phyloP scores from a whole-genome alignment of 2,113 vertebrate species.

The Castor canadensis region DNA sequence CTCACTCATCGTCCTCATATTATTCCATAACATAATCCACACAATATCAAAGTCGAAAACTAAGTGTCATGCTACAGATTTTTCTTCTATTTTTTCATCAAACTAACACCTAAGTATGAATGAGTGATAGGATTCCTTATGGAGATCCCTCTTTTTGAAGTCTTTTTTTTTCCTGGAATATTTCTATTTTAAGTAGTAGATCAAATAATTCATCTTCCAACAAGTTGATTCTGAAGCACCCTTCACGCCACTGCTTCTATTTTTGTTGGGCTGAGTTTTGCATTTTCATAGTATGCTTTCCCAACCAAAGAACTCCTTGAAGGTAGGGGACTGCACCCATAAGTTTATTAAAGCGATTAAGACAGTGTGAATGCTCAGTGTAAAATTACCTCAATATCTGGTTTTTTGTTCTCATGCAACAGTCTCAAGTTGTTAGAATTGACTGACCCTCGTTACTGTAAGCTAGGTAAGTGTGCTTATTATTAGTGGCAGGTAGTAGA shows the following conservation, averaged over 20 bases:
- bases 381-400: background rate
- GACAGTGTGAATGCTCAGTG: background rate
- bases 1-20: background rate
- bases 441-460: background rate
- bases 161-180: background rate
- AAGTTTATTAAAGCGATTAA: background rate
- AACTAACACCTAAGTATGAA: background rate
- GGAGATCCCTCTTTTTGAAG: background rate
- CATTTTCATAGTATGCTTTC: background rate
- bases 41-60: background rate
- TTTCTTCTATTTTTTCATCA: background rate
- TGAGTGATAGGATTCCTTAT: background rate
- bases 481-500: background rate
- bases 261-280: background rate
- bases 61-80: background rate
- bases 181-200: background rate
- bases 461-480: background rate
- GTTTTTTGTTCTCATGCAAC: background rate
- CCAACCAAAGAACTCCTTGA: background rate
- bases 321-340: too few relatives aligned
- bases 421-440: background rate
- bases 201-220: background rate
- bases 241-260: background rate
- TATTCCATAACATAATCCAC: background rate
- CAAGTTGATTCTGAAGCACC: background rate